Evolutionary conservation across 2,888 invertebrate genomes (phyloP).

Genomic region (Archips xylosteana): DNA sequence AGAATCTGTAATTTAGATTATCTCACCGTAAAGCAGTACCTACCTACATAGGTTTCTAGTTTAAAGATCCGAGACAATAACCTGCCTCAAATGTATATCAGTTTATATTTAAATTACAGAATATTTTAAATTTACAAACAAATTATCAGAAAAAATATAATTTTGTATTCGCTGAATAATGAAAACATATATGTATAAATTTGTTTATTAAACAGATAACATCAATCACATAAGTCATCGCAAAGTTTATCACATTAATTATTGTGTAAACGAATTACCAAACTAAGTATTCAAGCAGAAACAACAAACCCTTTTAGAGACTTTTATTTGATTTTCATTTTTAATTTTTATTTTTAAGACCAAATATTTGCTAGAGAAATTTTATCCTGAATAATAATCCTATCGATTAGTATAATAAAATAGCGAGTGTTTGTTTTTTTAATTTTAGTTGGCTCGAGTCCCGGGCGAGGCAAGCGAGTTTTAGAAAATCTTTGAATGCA

Average conservation of each 20-base stretch:
- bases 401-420: too few relatives aligned
- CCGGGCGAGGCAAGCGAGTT: too few relatives aligned
- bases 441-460: too few relatives aligned
- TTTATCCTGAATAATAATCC: too few relatives aligned
- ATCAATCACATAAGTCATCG: not conserved
- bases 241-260: slow-evolving; percentile 8
- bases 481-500: too few relatives aligned
- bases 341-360: not conserved
- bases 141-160: not conserved
- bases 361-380: not conserved
- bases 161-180: not conserved
- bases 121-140: not conserved
- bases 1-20: too few relatives aligned
- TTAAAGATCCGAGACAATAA: too few relatives aligned
- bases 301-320: not conserved
- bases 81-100: not conserved
- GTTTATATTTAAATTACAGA: not conserved
- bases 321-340: too few relatives aligned
- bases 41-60: too few relatives aligned
- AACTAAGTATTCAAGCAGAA: not conserved
- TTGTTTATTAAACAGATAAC: slow-evolving; percentile 1
- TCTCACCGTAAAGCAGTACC: too few relatives aligned
- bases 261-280: not conserved
- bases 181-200: not conserved
- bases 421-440: too few relatives aligned